Conservation (phyloP, 2,888 invertebrate species). For the Drosophila mettleri region DNA sequence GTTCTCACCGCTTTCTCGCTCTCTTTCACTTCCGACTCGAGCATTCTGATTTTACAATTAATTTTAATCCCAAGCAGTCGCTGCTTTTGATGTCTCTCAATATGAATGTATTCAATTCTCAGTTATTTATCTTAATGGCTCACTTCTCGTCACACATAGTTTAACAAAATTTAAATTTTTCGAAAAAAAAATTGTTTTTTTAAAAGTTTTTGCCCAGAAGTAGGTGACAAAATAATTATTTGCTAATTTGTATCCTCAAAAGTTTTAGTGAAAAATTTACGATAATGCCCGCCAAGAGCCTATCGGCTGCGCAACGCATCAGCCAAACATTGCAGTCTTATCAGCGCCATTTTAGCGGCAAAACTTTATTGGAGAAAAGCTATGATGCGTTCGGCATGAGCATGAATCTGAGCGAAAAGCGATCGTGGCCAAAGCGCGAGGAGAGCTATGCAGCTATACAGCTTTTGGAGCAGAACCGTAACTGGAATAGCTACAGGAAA, state of each 20-base stretch:
- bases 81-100: conserved; percentile 41
- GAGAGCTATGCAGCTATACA: conserved; percentile 50
- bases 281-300: conserved; percentile 37
- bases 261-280: conserved; percentile 1
- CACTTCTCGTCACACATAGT: conserved; percentile 28
- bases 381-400: conserved; percentile 5
- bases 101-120: background rate
- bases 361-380: background rate
- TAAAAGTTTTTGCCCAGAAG: background rate
- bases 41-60: background rate
- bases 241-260: background rate
- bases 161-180: conserved; percentile 41
- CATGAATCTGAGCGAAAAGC: background rate
- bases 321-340: conserved; percentile 13
- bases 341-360: conserved; percentile 18
- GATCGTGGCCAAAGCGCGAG: conserved; percentile 56
- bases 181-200: conserved; percentile 2
- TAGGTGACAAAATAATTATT: background rate
- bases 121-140: background rate
- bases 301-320: conserved; percentile 41
- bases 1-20: background rate
- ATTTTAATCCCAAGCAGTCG: conserved; percentile 17
- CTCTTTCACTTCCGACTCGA: background rate
- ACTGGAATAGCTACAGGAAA: conserved; percentile 13
- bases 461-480: conserved; percentile 28